Evolutionary conservation across 2,113 vertebrate genomes (phyloP), one percentile per base, ranked within the genome.

Genomic region (Rhinichthys klamathensis): DNA sequence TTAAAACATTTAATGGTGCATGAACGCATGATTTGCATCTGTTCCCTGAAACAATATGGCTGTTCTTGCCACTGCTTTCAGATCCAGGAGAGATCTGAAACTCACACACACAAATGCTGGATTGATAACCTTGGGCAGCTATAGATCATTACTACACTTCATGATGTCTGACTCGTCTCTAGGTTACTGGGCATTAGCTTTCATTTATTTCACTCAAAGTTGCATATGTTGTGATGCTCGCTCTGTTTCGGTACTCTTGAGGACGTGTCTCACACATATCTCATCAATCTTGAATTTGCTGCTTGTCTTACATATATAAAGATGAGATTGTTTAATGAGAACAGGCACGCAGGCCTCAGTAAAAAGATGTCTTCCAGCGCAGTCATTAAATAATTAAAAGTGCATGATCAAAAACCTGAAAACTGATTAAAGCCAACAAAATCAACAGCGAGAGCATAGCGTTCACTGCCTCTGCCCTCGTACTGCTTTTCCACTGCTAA

Each of bases 1-100:
- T 85, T 85, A 74, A 85, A 81, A 46, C 78, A 70, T 44, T 73
- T 85, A 80, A 85, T 73, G 77, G 46, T 61, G 84, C 84, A 72
- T 80, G 51, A 80, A 80, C 25, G 60, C 21, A 67, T 49, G 73
- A 54, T 56, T 54, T 35, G 65, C 83, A 84, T 85, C 83, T 70
- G 75, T 79, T 85, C 46, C 0, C 44, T 54, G 32, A 49, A 49
- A 77, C 82, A 84, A 80, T 79, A 80, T 2, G 56, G n/a, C 56
- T 63, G 13, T 44, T 27, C 70, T 16, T 44, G 16, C 8, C 25
- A 63, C 63, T 63, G 60, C 76, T 41, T 79, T 61, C 21, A 76
- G 6, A 79, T 79, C 12, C 41, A 35, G 35, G 13, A 61, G 21
- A 56, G 41, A 41, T 41, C 41, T 41, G 41, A 41, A 41, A 41